These are phyloP conservation scores for Carollia perspicillata DNA, from an alignment of 2,113 vertebrate species.

Conservation along the genomic window DNA sequence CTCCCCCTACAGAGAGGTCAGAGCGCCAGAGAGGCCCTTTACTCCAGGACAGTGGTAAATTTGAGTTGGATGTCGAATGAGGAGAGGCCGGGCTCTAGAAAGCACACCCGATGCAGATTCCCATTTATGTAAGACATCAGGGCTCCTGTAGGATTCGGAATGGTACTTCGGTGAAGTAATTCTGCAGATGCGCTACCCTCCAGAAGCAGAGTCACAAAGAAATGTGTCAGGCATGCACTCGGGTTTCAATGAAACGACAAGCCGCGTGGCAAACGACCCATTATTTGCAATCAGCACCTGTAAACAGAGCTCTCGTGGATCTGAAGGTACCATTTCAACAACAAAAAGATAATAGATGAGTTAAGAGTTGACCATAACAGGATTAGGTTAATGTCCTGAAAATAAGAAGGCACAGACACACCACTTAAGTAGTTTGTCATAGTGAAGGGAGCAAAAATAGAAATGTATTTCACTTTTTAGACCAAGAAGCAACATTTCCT, in stretches of 20 bases:
- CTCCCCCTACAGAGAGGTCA: constrained; percentile 19
- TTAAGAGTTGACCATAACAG: not conserved
- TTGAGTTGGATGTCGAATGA: not conserved
- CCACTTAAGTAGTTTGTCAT: not conserved
- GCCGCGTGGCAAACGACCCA: not conserved
- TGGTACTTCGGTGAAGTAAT: not conserved
- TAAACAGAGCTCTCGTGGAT: not conserved
- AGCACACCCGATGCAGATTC: not conserved
- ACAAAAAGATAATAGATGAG: not conserved
- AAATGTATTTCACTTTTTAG: not conserved
- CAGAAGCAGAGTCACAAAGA: not conserved
- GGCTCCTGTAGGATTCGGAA: not conserved
- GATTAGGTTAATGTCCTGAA: not conserved
- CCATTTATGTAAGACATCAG: not conserved
- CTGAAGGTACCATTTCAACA: not conserved
- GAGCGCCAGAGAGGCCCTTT: not conserved
- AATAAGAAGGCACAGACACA: not conserved
- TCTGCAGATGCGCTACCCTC: not conserved
- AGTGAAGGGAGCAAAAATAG: not conserved
- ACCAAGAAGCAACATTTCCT: not conserved
- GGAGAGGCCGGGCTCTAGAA: not conserved
- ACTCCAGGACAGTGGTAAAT: constrained; percentile 15
- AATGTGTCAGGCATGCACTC: too few relatives aligned
- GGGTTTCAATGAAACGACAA: not conserved
- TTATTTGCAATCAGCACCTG: not conserved